Conservation (phyloP, 2,113 vertebrate genomes). For the Pampusana beccarii region DNA sequence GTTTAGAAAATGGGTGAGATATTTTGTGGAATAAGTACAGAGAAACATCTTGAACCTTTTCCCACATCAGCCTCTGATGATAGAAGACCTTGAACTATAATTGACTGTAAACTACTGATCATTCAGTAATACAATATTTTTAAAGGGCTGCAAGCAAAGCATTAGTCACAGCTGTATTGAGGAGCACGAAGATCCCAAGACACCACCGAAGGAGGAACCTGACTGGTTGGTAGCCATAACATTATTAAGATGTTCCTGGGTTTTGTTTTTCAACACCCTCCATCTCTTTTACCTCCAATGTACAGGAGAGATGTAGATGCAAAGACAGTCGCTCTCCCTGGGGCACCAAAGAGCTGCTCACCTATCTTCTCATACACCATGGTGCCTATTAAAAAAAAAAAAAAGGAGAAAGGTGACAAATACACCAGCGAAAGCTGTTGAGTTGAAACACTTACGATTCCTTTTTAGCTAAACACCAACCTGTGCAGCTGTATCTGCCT, state of each 20-base stretch:
- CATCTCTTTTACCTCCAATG: constrained; percentile 75
- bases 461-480: not conserved
- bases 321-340: constrained; percentile 79
- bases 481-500: not conserved
- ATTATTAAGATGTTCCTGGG: not conserved
- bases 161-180: not conserved
- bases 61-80: not conserved
- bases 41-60: not conserved
- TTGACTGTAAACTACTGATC: not conserved
- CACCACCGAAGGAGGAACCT: not conserved
- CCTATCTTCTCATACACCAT: constrained; percentile 85
- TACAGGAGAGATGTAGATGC: constrained; percentile 82
- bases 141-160: not conserved
- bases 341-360: constrained; percentile 79
- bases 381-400: constrained; percentile 65
- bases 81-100: accelerated
- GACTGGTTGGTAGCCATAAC: not conserved
- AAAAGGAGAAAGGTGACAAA: constrained; percentile 12
- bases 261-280: not conserved
- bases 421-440: not conserved
- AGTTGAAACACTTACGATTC: not conserved
- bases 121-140: not conserved
- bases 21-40: not conserved
- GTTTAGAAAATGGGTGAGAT: constrained; percentile 44
- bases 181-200: not conserved